phyloP scores from a whole-genome alignment of 2,888 invertebrate species.

The Macaria liturata region DNA sequence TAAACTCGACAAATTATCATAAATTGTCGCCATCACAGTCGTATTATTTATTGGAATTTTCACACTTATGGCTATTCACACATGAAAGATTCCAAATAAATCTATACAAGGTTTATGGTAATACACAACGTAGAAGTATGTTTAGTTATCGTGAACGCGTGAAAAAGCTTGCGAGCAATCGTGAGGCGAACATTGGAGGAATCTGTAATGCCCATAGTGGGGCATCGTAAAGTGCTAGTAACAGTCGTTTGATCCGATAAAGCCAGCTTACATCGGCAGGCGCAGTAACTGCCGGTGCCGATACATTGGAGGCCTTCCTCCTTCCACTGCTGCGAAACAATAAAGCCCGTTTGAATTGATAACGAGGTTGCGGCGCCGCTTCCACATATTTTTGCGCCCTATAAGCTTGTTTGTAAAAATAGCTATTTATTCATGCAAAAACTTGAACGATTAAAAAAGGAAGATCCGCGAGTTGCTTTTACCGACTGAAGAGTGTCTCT shows the following conservation, averaged over 20 bases:
- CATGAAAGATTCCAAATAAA: slow-evolving; percentile 7
- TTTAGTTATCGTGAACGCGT: slow-evolving; percentile 28
- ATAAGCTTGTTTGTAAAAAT: slow-evolving; percentile 69
- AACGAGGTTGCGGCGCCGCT: slow-evolving; percentile 56
- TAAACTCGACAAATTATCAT: slow-evolving; percentile 60
- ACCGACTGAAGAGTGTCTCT: slow-evolving; percentile 39
- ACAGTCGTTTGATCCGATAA: slow-evolving; percentile 65
- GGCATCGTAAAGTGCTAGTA: slow-evolving; percentile 58
- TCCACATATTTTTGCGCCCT: slow-evolving; percentile 57
- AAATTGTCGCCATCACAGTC: slow-evolving; percentile 38
- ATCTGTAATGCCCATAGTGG: slow-evolving; percentile 58
- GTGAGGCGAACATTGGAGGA: slow-evolving; percentile 56
- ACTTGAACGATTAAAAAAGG: slow-evolving; percentile 52
- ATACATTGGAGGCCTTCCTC: slow-evolving; percentile 60
- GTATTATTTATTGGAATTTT: slow-evolving; percentile 34
- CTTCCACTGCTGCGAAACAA: slow-evolving; percentile 53
- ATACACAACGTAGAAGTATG: slow-evolving; percentile 23
- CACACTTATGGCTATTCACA: slow-evolving; percentile 31
- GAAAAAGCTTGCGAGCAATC: slow-evolving; percentile 46
- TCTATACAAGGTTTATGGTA: slow-evolving; percentile 15
- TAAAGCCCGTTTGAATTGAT: slow-evolving; percentile 67
- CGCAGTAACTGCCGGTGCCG: slow-evolving; percentile 54
- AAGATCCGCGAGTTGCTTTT: slow-evolving; percentile 40
- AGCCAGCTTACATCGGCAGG: slow-evolving; percentile 50
- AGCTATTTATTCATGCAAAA: slow-evolving; percentile 63